Evolutionary conservation across 2,113 vertebrate genomes (phyloP), one percentile per base, ranked within the genome.

Genomic region (Nanorana parkeri): DNA sequence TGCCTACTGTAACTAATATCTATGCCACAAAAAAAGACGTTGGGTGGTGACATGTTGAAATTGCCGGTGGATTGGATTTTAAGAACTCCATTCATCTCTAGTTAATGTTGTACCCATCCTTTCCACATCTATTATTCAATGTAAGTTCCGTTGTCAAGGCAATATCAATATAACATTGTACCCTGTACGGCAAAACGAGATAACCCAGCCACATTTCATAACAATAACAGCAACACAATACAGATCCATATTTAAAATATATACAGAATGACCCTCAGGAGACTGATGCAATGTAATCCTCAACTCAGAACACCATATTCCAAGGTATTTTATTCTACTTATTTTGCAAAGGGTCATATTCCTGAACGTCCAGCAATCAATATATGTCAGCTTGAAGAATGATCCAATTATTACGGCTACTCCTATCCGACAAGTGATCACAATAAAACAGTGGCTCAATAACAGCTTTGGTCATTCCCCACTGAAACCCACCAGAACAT

Each of bases 301-400:
- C 26, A 19, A 24, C 61, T 41, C 20, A 52, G 17, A 47, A 77
- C 47, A 52, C 8, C 16, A 36, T 64, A 64, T 63, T 64, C 74
- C 60, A 77, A 20, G 60, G 52, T 77, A 64, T 77, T 77, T 52
- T 77, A 64, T 77, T 64, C 65, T 75, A 23, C 41, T 47, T 54
- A 52, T 77, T 77, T 77, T 60, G 56, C 56, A 61, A 61, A 23
- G 36, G 41, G 75, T 77, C 61, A 77, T 65, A 64, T 52, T 77
- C 17, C 41, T 77, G 75, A 28, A 64, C 23, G 41, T 65, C 51
- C 75, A 52, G 24, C 47, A 51, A 65, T 77, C 61, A 77, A 65
- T 65, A 77, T 47, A 51, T 77, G 75, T 77, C 75, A 77, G 60
- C 21, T 52, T 77, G 75, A 77, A 77, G 75, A 65, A 77, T 77